These are phyloP conservation scores for Solea solea DNA, from an alignment of 2,113 vertebrate species.

Conservation along the genomic window DNA sequence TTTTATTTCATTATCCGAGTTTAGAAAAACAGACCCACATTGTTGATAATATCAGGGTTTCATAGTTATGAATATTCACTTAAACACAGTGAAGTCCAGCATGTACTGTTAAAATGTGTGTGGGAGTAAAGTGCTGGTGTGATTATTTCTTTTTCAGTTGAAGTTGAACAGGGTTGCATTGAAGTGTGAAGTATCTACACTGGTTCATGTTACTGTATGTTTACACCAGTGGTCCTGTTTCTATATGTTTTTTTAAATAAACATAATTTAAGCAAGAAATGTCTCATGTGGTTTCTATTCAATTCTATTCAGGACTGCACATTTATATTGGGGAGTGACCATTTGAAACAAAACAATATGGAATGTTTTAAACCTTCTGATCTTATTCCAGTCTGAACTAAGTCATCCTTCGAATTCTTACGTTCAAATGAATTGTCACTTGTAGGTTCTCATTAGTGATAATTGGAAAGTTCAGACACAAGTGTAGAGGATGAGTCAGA, in stretches of 20 bases:
- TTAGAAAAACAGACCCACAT: background rate
- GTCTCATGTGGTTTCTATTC: background rate
- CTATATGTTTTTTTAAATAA: conserved; percentile 74
- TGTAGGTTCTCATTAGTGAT: background rate
- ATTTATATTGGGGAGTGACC: no score
- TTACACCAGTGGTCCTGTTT: conserved; percentile 58
- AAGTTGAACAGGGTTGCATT: conserved; percentile 34
- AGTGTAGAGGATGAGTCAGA: conserved; percentile 15
- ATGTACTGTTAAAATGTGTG: conserved; percentile 18
- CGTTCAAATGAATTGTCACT: background rate
- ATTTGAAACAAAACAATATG: no score
- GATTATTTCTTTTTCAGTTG: conserved; percentile 17
- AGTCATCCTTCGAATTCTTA: no score
- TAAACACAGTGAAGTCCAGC: background rate
- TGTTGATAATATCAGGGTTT: background rate
- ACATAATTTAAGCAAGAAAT: conserved; percentile 44
- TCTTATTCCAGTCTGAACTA: no score
- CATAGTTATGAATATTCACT: background rate
- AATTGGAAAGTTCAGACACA: background rate
- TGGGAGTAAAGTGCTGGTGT: conserved; percentile 46
- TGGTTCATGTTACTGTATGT: conserved; percentile 30
- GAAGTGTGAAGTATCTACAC: conserved; percentile 25
- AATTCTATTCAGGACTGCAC: background rate
- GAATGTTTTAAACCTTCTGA: no score
- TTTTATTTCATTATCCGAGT: conserved; percentile 13